Base-by-base conservation (phyloP, 2,797 vertebrate species). In the Eulemur coronatus region DNA sequence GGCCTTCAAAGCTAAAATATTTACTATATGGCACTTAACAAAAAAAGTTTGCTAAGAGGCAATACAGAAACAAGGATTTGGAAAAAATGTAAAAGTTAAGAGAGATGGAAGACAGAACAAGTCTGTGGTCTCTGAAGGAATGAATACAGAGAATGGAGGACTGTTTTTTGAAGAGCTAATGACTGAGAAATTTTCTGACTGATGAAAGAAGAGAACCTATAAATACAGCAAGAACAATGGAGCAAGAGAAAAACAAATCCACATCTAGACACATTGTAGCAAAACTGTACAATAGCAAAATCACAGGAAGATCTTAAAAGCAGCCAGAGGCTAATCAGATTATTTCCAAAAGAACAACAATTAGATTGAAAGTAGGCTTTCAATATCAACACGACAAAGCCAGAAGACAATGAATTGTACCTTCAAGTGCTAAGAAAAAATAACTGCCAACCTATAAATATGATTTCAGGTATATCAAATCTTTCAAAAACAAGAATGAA, bases 401-500 rank as follows among this genome's bases (percentile, higher is more conserved):
- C 82, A 85, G 48, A 38, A 94, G n/a, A 80, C 38, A 92, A 61
- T 10, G 33, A 84, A 46, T 2, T 91, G 15, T 48, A 80, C 28
- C 48, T 80, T 89, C 41, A 50, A 86, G 26, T 9, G 3, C 22
- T 87, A 79, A 76, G 15, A 61, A 28, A 89, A 84, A 89, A 22
- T 14, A 95, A 72, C 38, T 46, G 14, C 57, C 86, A 88, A 63
- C 4, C 52, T 57, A 73, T 38, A 97, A 81, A 52, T 43, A 38
- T 24, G 46, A 91, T 48, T 86, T 88, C 67, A 52, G 11, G 28
- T 30, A 28, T 80, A 96, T 65, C 61, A 72, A 65, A 75, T 73
- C 73, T 90, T 91, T 65, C 72, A 67, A 81, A 81, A 81, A 91
- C 78, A 91, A 80, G 4, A 7, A 93, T 55, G 22, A 93, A 75